Conservation (phyloP, 1,140 invertebrate genomes). For the Drosophila lacertosa region DNA sequence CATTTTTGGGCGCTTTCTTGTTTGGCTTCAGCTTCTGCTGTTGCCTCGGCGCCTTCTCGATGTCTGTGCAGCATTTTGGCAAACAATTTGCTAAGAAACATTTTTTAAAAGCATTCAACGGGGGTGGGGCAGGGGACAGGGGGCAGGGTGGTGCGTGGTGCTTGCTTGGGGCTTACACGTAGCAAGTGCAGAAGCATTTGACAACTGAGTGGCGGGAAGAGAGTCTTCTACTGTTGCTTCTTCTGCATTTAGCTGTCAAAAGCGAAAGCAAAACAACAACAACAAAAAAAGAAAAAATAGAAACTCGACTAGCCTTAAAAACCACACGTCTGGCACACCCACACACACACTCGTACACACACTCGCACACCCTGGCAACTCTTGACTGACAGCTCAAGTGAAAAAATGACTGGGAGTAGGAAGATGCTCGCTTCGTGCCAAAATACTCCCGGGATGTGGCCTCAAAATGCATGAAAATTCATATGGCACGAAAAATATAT, state of each 20-base stretch:
- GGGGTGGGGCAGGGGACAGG: not conserved
- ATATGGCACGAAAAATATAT: slow-evolving; percentile 61
- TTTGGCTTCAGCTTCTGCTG: slow-evolving; percentile 20
- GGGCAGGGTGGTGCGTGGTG: not conserved
- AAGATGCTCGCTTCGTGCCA: slow-evolving; percentile 58
- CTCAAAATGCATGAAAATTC: slow-evolving; percentile 78
- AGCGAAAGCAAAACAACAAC: slow-evolving; percentile 62
- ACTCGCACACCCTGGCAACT: slow-evolving; percentile 1
- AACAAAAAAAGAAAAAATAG: slow-evolving; percentile 39
- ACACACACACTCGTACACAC: slow-evolving; percentile 44
- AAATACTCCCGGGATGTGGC: slow-evolving; percentile 68
- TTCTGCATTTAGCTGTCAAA: slow-evolving; percentile 79
- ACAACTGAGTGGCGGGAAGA: slow-evolving; percentile 64
- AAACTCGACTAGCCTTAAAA: slow-evolving; percentile 40
- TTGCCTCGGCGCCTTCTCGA: slow-evolving; percentile 34
- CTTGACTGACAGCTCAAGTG: slow-evolving; percentile 71
- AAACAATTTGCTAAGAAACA: slow-evolving; percentile 79
- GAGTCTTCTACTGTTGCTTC: slow-evolving; percentile 34
- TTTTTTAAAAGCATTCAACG: slow-evolving; percentile 64
- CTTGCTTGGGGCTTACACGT: slow-evolving; percentile 13
- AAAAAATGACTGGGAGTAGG: slow-evolving; percentile 35
- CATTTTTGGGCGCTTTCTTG: slow-evolving; percentile 54
- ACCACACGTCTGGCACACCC: slow-evolving; percentile 44
- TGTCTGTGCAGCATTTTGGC: slow-evolving; percentile 69
- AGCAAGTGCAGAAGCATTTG: slow-evolving; percentile 71